A percentile compares a stretch with the other conserved stretches of the same genome.
Conservation (phyloP, 2,113 vertebrate genomes). For the Ptychochromis oligacanthus region DNA sequence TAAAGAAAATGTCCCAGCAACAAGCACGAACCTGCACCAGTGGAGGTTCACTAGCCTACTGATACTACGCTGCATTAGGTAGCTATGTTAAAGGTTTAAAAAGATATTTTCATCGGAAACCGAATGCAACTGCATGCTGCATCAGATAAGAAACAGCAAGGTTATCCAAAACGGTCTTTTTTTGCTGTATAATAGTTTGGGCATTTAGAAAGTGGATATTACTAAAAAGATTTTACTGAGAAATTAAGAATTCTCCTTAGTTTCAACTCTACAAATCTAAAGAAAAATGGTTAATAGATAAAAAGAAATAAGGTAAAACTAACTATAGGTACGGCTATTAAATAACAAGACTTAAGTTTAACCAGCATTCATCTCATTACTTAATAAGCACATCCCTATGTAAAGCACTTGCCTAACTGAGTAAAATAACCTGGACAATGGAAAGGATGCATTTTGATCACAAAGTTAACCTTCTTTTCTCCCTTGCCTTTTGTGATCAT, state of each 20-base stretch:
- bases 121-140: neutral
- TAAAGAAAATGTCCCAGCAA: neutral
- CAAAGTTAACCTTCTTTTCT: too few relatives aligned
- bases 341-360: neutral
- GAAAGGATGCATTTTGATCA: neutral
- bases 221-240: accelerated
- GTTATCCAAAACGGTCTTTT: neutral
- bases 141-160: neutral
- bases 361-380: neutral
- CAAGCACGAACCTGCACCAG: neutral
- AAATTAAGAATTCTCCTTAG: neutral
- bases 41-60: neutral
- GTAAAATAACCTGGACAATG: neutral
- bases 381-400: neutral
- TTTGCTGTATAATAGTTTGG: neutral
- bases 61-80: neutral
- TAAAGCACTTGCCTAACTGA: neutral
- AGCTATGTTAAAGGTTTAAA: neutral
- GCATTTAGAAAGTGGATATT: neutral
- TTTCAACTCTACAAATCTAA: neutral
- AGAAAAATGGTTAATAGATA: neutral
- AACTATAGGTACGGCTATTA: neutral
- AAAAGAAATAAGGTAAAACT: neutral
- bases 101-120: neutral
- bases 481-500: neutral